phyloP scores from a whole-genome alignment of 2,888 invertebrate species.

The Colletes collaris region DNA sequence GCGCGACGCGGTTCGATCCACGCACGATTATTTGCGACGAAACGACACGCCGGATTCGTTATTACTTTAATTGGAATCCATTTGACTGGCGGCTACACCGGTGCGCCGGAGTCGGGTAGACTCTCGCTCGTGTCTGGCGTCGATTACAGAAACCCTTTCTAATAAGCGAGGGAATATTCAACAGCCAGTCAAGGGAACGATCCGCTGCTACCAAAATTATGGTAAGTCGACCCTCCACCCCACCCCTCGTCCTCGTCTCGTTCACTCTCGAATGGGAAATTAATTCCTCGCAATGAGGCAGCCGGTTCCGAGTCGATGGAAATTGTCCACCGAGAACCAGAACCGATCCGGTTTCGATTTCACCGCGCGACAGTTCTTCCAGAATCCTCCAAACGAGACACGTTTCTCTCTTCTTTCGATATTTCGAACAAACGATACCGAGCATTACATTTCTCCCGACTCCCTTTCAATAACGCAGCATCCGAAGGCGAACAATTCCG shows the following conservation, averaged over 20 bases:
- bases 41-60: constrained; percentile 52
- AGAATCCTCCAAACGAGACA: neutral
- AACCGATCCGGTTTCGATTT: constrained; percentile 49
- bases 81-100: constrained; percentile 43
- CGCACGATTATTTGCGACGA: constrained; percentile 49
- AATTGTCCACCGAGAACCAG: constrained; percentile 53
- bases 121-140: constrained; percentile 59
- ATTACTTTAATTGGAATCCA: constrained; percentile 64
- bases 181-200: constrained; percentile 63
- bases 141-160: constrained; percentile 68
- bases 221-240: constrained; percentile 60
- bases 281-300: constrained; percentile 63
- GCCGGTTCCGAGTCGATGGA: constrained; percentile 47
- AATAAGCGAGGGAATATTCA: constrained; percentile 70
- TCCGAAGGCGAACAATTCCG: too few relatives aligned
- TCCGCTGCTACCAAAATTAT: constrained; percentile 67
- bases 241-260: neutral
- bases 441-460: too few relatives aligned
- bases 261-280: constrained; percentile 59
- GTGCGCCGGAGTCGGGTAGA: constrained; percentile 13
- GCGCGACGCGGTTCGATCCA: constrained; percentile 32
- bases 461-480: too few relatives aligned
- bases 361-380: constrained; percentile 17
- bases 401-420: neutral
- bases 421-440: neutral